Evolutionary conservation across 2,113 vertebrate genomes (phyloP).

Genomic region (Heliornis fulica): DNA sequence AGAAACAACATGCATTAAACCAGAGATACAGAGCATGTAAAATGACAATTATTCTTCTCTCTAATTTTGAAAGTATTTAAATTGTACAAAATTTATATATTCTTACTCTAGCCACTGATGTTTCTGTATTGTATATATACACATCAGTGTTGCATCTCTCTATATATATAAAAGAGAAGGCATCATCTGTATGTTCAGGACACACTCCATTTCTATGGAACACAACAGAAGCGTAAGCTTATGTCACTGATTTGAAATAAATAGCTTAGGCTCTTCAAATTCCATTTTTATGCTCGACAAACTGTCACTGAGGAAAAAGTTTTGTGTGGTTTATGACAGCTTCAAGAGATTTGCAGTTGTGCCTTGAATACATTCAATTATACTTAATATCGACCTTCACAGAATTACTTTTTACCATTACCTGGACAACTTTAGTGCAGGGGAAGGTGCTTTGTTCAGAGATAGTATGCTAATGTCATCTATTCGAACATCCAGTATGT

Average conservation of each 20-base stretch:
- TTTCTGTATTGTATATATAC: background rate
- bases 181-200: background rate
- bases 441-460: slow-evolving; percentile 24
- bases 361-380: slow-evolving; percentile 67
- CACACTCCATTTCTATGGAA: background rate
- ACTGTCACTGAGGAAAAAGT: slow-evolving; percentile 28
- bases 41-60: background rate
- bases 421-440: background rate
- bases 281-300: slow-evolving; percentile 67
- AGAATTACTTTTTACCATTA: slow-evolving; percentile 63
- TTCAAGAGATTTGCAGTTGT: slow-evolving; percentile 62
- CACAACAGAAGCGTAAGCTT: background rate
- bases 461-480: slow-evolving; percentile 33
- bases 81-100: background rate
- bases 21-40: background rate
- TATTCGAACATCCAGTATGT: slow-evolving; percentile 10
- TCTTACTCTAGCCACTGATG: background rate
- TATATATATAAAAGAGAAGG: background rate
- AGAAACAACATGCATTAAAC: background rate
- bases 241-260: slow-evolving; percentile 61
- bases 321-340: slow-evolving; percentile 59
- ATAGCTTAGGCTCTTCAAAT: slow-evolving; percentile 43
- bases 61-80: background rate
- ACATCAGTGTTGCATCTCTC: background rate
- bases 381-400: slow-evolving; percentile 60